Conservation (phyloP, 2,113 vertebrate genomes). For the Nansenia antarctica region DNA sequence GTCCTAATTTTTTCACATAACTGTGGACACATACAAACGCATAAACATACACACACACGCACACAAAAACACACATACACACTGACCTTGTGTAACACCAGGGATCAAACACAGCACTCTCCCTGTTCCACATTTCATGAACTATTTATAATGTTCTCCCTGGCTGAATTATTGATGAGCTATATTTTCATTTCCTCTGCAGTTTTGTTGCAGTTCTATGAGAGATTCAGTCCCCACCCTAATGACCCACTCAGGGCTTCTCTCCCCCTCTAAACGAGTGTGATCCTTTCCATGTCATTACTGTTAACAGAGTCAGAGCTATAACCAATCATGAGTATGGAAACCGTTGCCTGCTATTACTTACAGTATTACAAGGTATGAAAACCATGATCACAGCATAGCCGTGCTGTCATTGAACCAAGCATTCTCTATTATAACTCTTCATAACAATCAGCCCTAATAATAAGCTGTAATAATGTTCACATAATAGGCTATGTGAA, state of each 20-base stretch:
- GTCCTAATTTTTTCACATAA: too few relatives aligned
- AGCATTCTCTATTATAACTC: neutral
- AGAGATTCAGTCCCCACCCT: constrained; percentile 42
- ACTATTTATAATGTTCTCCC: constrained; percentile 70
- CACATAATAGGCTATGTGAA: neutral
- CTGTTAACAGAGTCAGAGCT: constrained; percentile 20
- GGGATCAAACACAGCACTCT: constrained; percentile 59
- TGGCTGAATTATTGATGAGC: constrained; percentile 65
- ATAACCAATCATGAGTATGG: neutral
- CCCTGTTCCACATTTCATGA: constrained; percentile 56
- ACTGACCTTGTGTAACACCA: constrained; percentile 54
- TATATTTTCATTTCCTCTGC: constrained; percentile 62
- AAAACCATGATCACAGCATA: constrained; percentile 28
- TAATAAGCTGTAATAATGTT: neutral
- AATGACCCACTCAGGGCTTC: constrained; percentile 40
- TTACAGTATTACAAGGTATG: constrained; percentile 12
- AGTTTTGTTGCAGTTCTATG: constrained; percentile 52
- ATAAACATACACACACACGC: constrained; percentile 5
- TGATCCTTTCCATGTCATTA: constrained; percentile 35
- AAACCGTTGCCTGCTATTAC: constrained; percentile 8
- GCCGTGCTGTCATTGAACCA: neutral
- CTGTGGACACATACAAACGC: neutral
- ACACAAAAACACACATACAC: constrained; percentile 20
- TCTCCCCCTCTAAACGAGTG: constrained; percentile 25
- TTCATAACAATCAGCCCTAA: neutral